These are phyloP conservation scores for Gila robusta DNA, from an alignment of 2,797 vertebrate genomes.

Conservation along the genomic window DNA sequence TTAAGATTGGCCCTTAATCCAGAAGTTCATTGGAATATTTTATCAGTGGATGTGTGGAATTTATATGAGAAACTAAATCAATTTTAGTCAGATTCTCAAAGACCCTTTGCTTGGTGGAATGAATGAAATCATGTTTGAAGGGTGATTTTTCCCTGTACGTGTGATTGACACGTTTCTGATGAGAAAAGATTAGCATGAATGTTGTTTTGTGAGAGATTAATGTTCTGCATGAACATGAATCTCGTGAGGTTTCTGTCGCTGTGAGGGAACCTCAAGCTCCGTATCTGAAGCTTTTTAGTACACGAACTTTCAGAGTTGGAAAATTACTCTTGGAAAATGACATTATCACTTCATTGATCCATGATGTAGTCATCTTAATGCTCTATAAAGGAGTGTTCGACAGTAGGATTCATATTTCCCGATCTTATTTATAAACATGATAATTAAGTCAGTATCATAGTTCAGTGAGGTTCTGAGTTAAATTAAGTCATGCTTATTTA, in stretches of 20 bases:
- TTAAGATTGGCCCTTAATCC: constrained; percentile 34
- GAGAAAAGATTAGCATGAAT: constrained; percentile 4
- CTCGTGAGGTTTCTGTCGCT: not conserved
- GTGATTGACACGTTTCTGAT: constrained; percentile 27
- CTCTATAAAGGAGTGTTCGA: not conserved
- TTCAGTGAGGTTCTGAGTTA: not conserved
- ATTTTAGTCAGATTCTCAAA: constrained; percentile 18
- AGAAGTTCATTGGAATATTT: constrained; percentile 28
- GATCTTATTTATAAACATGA: not conserved
- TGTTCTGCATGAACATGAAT: not conserved
- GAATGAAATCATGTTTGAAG: not conserved
- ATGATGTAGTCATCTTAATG: not conserved
- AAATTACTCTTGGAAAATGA: not conserved
- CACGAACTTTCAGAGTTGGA: not conserved
- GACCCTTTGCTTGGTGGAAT: constrained; percentile 4
- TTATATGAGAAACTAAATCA: not conserved
- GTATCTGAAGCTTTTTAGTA: not conserved
- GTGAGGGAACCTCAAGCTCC: not conserved
- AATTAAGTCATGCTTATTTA: not conserved
- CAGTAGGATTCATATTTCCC: not conserved
- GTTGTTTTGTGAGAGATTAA: constrained; percentile 13
- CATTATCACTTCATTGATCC: not conserved
- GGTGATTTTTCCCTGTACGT: not conserved
- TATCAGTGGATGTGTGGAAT: constrained; percentile 31
- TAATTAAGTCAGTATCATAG: not conserved